Evolutionary conservation across 1,140 invertebrate species (phyloP).

Genomic region (Ips typographus): DNA sequence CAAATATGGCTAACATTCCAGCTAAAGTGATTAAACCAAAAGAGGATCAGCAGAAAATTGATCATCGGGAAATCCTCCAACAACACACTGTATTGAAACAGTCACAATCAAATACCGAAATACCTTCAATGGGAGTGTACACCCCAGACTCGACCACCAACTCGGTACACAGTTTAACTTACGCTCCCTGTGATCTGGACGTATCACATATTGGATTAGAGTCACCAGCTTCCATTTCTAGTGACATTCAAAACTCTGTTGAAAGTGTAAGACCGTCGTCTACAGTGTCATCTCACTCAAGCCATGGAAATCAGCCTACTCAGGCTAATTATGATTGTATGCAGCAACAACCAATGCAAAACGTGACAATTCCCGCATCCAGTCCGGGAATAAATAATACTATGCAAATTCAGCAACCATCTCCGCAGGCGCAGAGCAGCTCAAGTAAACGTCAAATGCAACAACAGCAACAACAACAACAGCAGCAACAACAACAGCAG

Average conservation of each 20-base stretch:
- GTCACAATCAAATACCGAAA: conserved; percentile 60
- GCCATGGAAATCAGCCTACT: conserved; percentile 57
- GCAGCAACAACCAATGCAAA: conserved; percentile 58
- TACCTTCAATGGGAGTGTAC: conserved; percentile 79
- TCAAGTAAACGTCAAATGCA: conserved; percentile 50
- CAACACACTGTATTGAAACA: conserved; percentile 54
- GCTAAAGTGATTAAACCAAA: conserved; percentile 25
- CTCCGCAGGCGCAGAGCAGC: conserved; percentile 40
- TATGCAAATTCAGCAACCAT: conserved; percentile 43
- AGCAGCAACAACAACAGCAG: conserved; percentile 36
- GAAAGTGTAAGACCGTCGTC: conserved; percentile 61
- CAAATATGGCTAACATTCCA: not conserved
- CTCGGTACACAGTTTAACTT: conserved; percentile 80
- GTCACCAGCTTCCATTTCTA: conserved; percentile 83
- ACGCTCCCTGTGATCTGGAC: conserved; percentile 78
- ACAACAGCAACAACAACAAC: conserved; percentile 47
- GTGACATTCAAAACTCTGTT: conserved; percentile 77
- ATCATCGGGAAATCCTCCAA: conserved; percentile 18
- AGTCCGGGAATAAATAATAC: conserved; percentile 44
- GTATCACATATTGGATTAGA: conserved; percentile 81
- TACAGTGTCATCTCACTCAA: conserved; percentile 55
- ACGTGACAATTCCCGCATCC: conserved; percentile 46
- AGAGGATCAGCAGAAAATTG: conserved; percentile 24
- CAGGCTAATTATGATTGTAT: conserved; percentile 58
- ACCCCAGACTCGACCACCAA: conserved; percentile 83